Base-by-base conservation (phyloP, 2,113 vertebrate species). In the Pseudopodoces humilis region DNA sequence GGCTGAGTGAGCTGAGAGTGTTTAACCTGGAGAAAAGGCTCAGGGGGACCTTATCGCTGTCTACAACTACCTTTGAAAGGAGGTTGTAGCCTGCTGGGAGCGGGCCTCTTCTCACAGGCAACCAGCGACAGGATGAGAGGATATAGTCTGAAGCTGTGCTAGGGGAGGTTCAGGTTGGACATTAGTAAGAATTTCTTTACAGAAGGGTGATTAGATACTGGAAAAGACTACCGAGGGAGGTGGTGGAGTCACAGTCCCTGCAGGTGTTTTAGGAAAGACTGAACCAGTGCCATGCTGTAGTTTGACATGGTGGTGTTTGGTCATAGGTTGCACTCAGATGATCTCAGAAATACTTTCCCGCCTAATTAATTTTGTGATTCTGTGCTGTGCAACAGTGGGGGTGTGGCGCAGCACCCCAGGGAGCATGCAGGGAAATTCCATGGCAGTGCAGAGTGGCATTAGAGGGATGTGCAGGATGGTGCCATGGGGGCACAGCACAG, bases 401-500 rank as follows among this genome's bases (percentile, higher is more conserved):
- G 2, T 27, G 22, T 37, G 31, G 17, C 3, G 4, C 31, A n/a
- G 44, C 60, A 43, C 16, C 9, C 19, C 0, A 1, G 17, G 25
- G 23, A 72, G 50, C 43, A 28, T 0, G 0, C 43, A 65, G 43
- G 31, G 31, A 44, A 52, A 18, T 74, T 59, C 44, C 59, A 37
- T 15, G 11, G 60, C 31, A 50, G 33, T 60, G 46, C 39, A 59
- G 39, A 69, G 39, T 33, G 52, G 39, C 39, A 52, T 60, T 44
- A 46, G 33, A 53, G 17, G n/a, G n/a, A 22, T 46, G 13, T 83
- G 60, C 30, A 19, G 64, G 9, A 25, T 3, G 0, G 33, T 53
- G 56, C 63, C 1, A 0, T 5, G 31, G 10, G 39, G 9, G 4
- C 15, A 11, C 8, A 33, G 77, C 56, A 2, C 41, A 11, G 17